Evolutionary conservation across 2,113 vertebrate genomes (phyloP).

Genomic region (Himantopus leucocephalus): DNA sequence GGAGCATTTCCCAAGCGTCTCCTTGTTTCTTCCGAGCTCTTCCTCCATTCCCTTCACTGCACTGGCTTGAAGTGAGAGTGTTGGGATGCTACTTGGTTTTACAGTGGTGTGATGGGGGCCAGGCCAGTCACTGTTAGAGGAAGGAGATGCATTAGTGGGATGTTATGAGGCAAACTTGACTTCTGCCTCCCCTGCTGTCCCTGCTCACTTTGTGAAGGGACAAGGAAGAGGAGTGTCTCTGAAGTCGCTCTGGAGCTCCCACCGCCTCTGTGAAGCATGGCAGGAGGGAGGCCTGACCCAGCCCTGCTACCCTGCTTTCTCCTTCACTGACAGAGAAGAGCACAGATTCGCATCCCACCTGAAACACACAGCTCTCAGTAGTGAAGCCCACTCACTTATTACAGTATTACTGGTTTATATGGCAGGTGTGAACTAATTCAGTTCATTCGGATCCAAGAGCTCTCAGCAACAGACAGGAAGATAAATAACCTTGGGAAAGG

Average conservation of each 20-base stretch:
- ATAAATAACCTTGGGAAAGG: slow-evolving; percentile 17
- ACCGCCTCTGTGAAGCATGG: background rate
- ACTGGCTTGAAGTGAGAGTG: background rate
- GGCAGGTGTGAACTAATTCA: slow-evolving; percentile 23
- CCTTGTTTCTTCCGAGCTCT: background rate
- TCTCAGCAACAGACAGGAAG: slow-evolving; percentile 35
- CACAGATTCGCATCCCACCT: background rate
- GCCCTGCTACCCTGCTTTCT: background rate
- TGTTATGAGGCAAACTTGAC: background rate
- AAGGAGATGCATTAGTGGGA: background rate
- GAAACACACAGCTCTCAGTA: background rate
- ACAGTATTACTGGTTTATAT: background rate
- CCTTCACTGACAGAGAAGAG: background rate
- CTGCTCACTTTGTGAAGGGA: background rate
- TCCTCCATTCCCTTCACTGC: background rate
- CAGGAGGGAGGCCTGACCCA: background rate
- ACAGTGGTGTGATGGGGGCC: background rate
- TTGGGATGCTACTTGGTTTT: background rate
- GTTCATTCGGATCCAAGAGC: slow-evolving; percentile 4
- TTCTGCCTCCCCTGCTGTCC: background rate
- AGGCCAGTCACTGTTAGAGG: background rate
- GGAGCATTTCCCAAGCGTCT: background rate
- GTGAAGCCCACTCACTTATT: background rate
- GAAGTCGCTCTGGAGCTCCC: background rate
- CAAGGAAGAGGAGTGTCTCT: background rate